Evolutionary conservation across 2,113 vertebrate species (phyloP), one percentile per base, ranked within the genome.

Genomic region (Psephotus haematonotus): DNA sequence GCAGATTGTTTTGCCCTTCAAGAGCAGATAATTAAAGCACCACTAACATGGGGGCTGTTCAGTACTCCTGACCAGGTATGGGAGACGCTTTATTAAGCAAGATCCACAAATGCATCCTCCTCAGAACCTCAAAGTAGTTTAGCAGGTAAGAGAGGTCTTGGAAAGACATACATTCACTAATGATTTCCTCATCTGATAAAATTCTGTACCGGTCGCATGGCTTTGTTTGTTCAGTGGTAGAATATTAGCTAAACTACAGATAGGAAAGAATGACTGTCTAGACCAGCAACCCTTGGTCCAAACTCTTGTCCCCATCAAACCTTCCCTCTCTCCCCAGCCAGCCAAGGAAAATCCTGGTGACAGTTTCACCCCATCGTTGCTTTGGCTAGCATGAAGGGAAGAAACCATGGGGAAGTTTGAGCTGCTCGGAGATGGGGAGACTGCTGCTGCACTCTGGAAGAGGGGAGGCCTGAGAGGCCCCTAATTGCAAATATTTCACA

Each of bases 211-310:
- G 46, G 82, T 76, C 31, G 46, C 91, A 88, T 90, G 94, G 49
- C 71, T 86, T 52, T 93, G 80, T 81, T 94, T 93, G 59, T 44
- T 59, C 57, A 46, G 7, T 53, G 57, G 67, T 50, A 83, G 59
- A 93, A 80, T 31, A 90, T 95, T 95, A 83, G 16, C 86, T 46
- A 65, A 86, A 37, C 9, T 49, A 57, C 41, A 86, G 76, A 70
- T 86, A 80, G 41, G 22, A 80, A 25, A 72, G 29, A 52, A 13
- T 29, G 31, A 67, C 41, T 79, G 49, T 37, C 63, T 69, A 65
- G 24, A 60, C 9, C 75, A 69, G 50, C 47, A 76, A 23, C 68
- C 33, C 35, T 93, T 20, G 14, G 15, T 72, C 53, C 79, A 80
- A 69, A 69, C 22, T 67, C 55, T 70, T 69, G 27, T 69, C 11